Base-by-base conservation (phyloP, 92 coral and sea anemone species). In the Palythoa heliodiscus region DNA sequence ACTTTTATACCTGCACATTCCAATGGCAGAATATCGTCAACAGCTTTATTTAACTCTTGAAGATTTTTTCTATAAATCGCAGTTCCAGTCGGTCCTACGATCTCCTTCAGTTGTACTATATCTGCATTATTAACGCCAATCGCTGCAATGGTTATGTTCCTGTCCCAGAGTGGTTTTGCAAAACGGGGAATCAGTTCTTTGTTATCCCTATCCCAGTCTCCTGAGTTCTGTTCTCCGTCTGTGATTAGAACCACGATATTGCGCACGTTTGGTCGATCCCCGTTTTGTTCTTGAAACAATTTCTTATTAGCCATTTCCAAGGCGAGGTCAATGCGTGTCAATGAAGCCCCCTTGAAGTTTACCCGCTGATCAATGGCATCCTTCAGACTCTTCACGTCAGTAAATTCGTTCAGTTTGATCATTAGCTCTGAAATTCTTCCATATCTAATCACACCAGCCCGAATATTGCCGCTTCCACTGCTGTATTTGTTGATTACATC, bases 221-320 rank as follows among this genome's bases (percentile, higher is more conserved):
- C 57, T 37, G 83, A 47, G 20, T 78, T 78, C 17, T 78, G 83
- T 5, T 4, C 20, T 61, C 83, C 83, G 43, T 78, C 83, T n/a
- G 83, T 78, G 15, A 78, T 35, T 10, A 78, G 25, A 19, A 78
- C 43, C 54, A 78, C 24, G 13, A 57, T 39, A 23, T 78, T 78
- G 1, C 73, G 73, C 0, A 22, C 73, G 6, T 58, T 58, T 2
- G 83, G 57, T 40, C 73, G 35, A 19, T 78, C 83, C 7, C 83
- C 83, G 15, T 78, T 78, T 7, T 22, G 47, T 39, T 10, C 54
- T 12, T 35, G 63, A 15, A 78, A 78, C 10, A 78, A 23, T 5
- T 78, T 37, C 11, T 20, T 57, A 11, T 63, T 63, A 3, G 57
- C 83, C 72, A 61, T 78, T 19, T 63, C 55, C 38, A 78, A 11